Conservation (phyloP, 2,888 invertebrate species). For the Drosophila putrida region DNA sequence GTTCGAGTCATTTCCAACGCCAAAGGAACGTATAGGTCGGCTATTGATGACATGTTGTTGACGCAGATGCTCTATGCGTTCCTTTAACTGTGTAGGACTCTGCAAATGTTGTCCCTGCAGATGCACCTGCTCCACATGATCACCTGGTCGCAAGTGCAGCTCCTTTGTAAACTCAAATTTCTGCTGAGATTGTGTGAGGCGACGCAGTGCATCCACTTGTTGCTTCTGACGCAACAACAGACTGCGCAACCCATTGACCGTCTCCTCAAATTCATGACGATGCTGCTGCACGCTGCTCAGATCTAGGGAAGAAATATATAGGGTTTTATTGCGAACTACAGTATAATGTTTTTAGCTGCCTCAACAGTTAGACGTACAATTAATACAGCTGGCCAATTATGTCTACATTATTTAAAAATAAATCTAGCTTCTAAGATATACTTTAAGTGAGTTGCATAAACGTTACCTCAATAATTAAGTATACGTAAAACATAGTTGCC, state of each 20-base stretch:
- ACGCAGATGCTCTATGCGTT: conserved; percentile 59
- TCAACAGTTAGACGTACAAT: too few species aligned
- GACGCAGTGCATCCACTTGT: conserved; percentile 67
- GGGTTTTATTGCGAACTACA: neutral
- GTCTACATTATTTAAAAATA: too few species aligned
- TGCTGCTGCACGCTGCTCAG: conserved; percentile 72
- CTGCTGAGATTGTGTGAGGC: conserved; percentile 29
- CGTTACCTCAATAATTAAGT: too few species aligned
- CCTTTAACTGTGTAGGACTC: conserved; percentile 74
- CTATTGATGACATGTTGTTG: conserved; percentile 28
- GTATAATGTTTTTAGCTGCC: too few species aligned
- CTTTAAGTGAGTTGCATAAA: too few species aligned
- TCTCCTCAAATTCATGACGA: conserved; percentile 76
- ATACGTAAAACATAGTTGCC: too few species aligned
- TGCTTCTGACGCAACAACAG: conserved; percentile 69
- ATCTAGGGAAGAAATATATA: conserved; percentile 36
- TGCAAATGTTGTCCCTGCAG: conserved; percentile 59
- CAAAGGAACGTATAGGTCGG: conserved; percentile 59
- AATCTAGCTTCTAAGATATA: too few species aligned
- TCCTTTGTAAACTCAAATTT: conserved; percentile 7
- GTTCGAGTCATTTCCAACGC: conserved; percentile 34
- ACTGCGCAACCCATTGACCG: conserved; percentile 69
- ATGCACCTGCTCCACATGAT: conserved; percentile 59
- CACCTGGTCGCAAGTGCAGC: conserved; percentile 44
- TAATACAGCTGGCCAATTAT: too few species aligned